Evolutionary conservation across 2,797 vertebrate species (phyloP), one percentile per base, ranked within the genome.

Genomic region (Gobio occitaniae): DNA sequence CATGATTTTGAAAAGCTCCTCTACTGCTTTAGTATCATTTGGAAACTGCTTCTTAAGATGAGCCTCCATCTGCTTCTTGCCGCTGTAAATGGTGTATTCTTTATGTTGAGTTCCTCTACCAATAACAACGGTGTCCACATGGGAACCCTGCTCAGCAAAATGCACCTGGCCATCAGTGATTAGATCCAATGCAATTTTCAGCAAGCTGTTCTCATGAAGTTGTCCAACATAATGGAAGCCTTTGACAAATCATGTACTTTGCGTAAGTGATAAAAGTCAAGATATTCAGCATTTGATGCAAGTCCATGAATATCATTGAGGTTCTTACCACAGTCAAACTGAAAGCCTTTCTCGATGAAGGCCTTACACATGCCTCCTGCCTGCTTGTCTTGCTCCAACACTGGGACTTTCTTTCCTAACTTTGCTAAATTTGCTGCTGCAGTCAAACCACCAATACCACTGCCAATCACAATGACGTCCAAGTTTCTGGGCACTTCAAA

Each of bases 1-100:
- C 79, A 82, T 86, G 16, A 82, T 78, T 71, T 70, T 70, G 10
- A 86, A 86, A 1, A 86, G 9, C 54, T 86, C 80, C 52, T 82
- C 80, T 59, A 86, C 80, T 3, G 85, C 85, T 32, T 54, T 36
- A 6, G 54, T 48, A 29, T 86, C 85, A 82, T 48, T 69, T 19
- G 85, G 63, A 61, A 86, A 86, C 71, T 81, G 84, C 48, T 86
- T 80, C 61, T 85, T 85, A 3, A 82, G 80, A 82, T 82, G 80
- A 82, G 68, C 52, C 68, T 82, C 80, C 80, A 82, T 82, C 10
- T 82, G 69, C 11, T 56, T 56, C 17, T 82, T 82, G 7, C 80
- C 80, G 9, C 7, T 71, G 36, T 82, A 72, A 44, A 82, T 72
- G 1, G 52, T 82, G 80, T 82, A 82, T 54, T 82, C 25, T 25